These are phyloP conservation scores for Manis pentadactyla DNA, from an alignment of 2,797 vertebrate genomes.

Conservation along the genomic window DNA sequence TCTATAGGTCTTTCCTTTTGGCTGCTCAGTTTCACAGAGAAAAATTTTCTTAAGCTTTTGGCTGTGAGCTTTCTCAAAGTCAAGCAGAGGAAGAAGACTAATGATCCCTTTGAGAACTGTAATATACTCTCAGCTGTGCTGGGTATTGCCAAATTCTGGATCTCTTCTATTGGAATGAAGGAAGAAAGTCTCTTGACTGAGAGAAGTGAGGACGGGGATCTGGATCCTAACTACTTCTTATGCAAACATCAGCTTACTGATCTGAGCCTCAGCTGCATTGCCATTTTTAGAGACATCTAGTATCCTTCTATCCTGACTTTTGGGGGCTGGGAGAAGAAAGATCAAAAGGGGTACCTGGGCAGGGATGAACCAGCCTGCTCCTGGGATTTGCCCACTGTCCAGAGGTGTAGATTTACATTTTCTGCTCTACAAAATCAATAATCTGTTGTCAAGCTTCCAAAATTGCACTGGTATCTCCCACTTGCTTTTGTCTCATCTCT, in stretches of 20 bases:
- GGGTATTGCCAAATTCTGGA: not conserved
- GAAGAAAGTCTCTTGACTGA: not conserved
- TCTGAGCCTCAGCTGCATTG: not conserved
- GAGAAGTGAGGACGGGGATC: not conserved
- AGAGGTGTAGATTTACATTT: not conserved
- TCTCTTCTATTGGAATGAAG: not conserved
- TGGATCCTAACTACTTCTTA: not conserved
- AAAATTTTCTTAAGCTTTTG: not conserved
- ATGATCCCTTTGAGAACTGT: not conserved
- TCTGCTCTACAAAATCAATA: not conserved
- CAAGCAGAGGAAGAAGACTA: not conserved
- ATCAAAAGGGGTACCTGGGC: not conserved
- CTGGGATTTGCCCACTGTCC: not conserved
- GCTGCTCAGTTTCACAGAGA: not conserved
- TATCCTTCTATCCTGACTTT: not conserved
- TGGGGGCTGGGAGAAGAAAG: not conserved
- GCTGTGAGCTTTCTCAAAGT: not conserved
- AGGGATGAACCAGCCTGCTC: not conserved
- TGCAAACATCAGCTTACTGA: not conserved
- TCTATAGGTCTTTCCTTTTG: not conserved
- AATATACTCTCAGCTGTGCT: not conserved
- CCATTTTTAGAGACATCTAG: not conserved
- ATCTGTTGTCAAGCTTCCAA: not conserved
- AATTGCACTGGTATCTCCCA: not conserved
- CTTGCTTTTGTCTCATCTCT: not conserved